These are phyloP conservation scores for Symphodus melops DNA, from an alignment of 2,113 vertebrate species.

Conservation along the genomic window DNA sequence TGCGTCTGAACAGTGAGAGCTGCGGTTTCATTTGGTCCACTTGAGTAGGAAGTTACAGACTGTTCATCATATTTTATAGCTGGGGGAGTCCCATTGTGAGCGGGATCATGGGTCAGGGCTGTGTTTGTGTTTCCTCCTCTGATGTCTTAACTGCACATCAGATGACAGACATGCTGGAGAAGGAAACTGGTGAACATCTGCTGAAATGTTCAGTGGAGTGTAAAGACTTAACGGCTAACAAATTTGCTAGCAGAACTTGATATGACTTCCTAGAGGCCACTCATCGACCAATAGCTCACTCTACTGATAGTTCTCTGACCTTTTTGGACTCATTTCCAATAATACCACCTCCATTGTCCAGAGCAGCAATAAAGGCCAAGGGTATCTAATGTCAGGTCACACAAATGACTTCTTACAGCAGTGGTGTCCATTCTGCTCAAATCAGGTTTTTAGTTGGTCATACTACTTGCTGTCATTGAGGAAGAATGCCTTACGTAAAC, in stretches of 20 bases:
- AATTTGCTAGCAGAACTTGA: not conserved
- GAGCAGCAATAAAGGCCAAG: not conserved
- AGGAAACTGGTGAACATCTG: slow-evolving; percentile 41
- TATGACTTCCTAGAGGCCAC: slow-evolving; percentile 18
- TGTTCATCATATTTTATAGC: slow-evolving; percentile 67
- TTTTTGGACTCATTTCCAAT: slow-evolving; percentile 35
- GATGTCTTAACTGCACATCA: slow-evolving; percentile 52
- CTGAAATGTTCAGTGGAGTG: slow-evolving; percentile 30
- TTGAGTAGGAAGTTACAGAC: slow-evolving; percentile 62
- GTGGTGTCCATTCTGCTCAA: not conserved
- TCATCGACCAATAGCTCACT: not conserved
- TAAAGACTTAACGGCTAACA: not conserved
- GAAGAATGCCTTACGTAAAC: not conserved
- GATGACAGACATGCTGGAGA: slow-evolving; percentile 25
- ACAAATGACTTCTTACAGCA: not conserved
- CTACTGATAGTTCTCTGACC: slow-evolving; percentile 25
- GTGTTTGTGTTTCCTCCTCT: slow-evolving; percentile 56
- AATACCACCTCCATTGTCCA: not conserved
- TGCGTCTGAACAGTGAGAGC: slow-evolving; percentile 44
- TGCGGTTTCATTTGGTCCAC: slow-evolving; percentile 52
- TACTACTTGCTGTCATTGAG: not conserved
- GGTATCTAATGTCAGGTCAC: not conserved
- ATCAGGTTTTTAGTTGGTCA: not conserved
- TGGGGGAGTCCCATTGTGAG: slow-evolving; percentile 59
- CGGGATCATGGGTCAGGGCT: slow-evolving; percentile 38